phyloP scores from a whole-genome alignment of 2,113 vertebrate species.

The Sinocyclocheilus anshuiensis region DNA sequence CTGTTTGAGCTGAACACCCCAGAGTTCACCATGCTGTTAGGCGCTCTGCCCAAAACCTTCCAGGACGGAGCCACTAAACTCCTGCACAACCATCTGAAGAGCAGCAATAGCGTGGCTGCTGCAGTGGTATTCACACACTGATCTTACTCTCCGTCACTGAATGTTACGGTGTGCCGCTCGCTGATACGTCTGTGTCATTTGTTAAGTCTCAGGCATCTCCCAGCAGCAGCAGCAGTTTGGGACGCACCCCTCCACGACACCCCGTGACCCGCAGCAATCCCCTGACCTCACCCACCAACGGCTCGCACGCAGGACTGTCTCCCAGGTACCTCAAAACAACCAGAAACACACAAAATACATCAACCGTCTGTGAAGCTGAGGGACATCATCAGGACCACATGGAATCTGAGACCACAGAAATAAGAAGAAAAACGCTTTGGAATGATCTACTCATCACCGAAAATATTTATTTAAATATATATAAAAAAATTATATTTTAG shows the following conservation, averaged over 20 bases:
- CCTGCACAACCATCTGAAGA: constrained; percentile 91
- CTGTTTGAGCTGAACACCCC: constrained; percentile 95
- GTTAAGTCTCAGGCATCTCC: constrained; percentile 76
- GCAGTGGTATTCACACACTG: constrained; percentile 72
- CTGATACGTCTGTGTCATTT: background rate
- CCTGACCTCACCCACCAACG: constrained; percentile 88
- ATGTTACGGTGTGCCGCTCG: background rate
- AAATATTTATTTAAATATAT: too few relatives aligned
- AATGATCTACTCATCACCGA: too few relatives aligned
- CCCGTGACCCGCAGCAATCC: constrained; percentile 88
- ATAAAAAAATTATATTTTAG: too few relatives aligned
- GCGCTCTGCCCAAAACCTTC: constrained; percentile 95
- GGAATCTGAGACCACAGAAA: too few relatives aligned
- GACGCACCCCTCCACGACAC: constrained; percentile 75
- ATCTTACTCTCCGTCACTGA: background rate
- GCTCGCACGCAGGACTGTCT: constrained; percentile 75
- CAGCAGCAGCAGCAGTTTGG: constrained; percentile 75
- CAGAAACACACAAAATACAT: too few relatives aligned
- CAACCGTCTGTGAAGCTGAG: too few relatives aligned
- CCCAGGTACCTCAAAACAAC: constrained; percentile 64
- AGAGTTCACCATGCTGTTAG: constrained; percentile 94
- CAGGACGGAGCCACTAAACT: constrained; percentile 95
- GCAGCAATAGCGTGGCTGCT: constrained; percentile 78
- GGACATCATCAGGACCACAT: too few relatives aligned
- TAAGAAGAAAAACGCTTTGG: too few relatives aligned